Evolutionary conservation across 2,888 invertebrate species (phyloP).

Genomic region (Willowsia nigromaculata): DNA sequence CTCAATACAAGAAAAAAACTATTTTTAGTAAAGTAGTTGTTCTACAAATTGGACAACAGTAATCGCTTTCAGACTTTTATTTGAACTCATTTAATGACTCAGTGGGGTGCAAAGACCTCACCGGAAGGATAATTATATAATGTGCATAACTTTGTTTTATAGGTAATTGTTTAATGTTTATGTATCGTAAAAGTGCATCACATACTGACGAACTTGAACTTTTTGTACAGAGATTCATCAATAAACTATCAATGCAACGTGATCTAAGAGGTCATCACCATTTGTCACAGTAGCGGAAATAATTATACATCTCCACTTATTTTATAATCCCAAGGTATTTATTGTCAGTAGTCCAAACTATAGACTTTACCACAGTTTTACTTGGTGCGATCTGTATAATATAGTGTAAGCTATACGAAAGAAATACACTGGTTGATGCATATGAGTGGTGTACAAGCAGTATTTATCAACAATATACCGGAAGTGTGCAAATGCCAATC

Average conservation of each 20-base stretch:
- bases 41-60: slow-evolving; percentile 58
- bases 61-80: background rate
- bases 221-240: background rate
- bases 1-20: slow-evolving; percentile 65
- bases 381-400: background rate
- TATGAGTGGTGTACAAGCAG: background rate
- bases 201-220: background rate
- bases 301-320: too few species aligned
- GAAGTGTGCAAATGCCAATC: background rate
- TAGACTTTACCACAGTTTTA: too few species aligned
- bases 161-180: background rate
- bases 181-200: background rate
- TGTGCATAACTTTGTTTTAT: background rate
- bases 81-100: background rate
- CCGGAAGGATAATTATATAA: background rate
- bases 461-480: background rate
- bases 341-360: too few species aligned
- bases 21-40: slow-evolving; percentile 59
- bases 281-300: background rate
- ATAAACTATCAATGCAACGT: too few species aligned
- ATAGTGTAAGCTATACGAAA: background rate
- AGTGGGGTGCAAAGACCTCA: background rate
- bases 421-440: background rate
- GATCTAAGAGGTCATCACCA: background rate
- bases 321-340: too few species aligned